These are phyloP conservation scores for Pristionchus maxplancki DNA, from an alignment of 2,888 invertebrate species.

Conservation along the genomic window DNA sequence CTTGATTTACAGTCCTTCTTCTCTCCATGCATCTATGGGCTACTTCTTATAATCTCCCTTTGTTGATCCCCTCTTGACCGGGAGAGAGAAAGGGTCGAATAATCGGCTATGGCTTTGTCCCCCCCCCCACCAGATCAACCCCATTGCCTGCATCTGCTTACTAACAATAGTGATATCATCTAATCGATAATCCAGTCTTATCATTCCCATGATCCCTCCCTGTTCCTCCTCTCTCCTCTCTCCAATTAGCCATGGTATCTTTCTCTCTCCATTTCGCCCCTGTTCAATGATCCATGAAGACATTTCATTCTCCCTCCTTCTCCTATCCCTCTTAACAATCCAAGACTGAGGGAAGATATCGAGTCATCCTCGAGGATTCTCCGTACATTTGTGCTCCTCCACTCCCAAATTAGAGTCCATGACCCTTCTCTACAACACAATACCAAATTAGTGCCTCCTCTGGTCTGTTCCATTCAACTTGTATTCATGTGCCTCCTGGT, in stretches of 20 bases:
- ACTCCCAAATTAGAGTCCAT: conserved; percentile 30
- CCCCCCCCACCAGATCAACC: neutral
- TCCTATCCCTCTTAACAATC: conserved; percentile 14
- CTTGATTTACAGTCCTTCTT: conserved; percentile 22
- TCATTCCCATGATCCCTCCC: neutral
- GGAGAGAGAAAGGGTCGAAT: neutral
- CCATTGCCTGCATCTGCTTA: neutral
- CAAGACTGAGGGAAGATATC: neutral
- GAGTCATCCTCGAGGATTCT: neutral
- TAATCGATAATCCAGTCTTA: conserved; percentile 33
- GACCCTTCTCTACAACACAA: conserved; percentile 12
- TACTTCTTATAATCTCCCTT: conserved; percentile 43
- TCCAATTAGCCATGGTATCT: neutral
- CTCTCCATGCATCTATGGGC: conserved; percentile 17
- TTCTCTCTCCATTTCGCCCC: neutral
- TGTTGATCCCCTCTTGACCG: conserved; percentile 33
- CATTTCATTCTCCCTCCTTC: conserved; percentile 1
- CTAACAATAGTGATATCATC: neutral
- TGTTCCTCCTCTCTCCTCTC: neutral
- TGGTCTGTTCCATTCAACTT: neutral
- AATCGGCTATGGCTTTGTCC: neutral
- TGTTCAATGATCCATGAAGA: conserved; percentile 25
- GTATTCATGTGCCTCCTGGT: neutral
- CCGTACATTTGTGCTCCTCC: neutral
- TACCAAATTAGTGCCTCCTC: conserved; percentile 41